Evolutionary conservation across 1,140 invertebrate genomes (phyloP), one percentile per base, ranked within the genome.

Genomic region (Mesaphorura yosii): DNA sequence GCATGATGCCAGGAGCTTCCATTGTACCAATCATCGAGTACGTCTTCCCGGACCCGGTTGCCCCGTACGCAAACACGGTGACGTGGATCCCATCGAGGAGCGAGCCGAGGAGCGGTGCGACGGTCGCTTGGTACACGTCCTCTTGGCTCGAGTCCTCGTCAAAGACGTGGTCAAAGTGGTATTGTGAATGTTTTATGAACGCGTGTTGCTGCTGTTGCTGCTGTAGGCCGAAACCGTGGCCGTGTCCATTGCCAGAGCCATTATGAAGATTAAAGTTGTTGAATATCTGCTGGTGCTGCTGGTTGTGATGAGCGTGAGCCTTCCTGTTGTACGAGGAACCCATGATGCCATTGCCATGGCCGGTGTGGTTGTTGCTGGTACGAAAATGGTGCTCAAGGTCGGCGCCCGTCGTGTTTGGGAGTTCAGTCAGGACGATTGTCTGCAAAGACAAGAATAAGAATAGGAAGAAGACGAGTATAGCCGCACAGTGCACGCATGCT

Each of bases 31-130:
- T 79, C 60, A 62, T 62, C 2, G 60, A 59, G 25, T 62, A 54
- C 1, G 60, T 62, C 44, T 62, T 62, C 2, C 60, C 60, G 0
- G 58, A 82, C 0, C 88, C 87, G 17, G 90, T 94, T 1, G 89
- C 85, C n/a, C 89, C 92, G 67, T 97, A 97, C 2, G 92, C 92
- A 71, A 97, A 96, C 0, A 96, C 88, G 0, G 91, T 93, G 0
- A 86, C 91, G 55, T 51, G 59, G 42, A 57, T 59, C 22, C 60
- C 60, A 19, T 62, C 57, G 4, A 62, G 46, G 15, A 62, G 57
- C 1, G 57, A 59, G 1, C 57, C 41, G 17, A 62, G 49, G 1
- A 59, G 47, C 0, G 58, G 58, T 19, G 58, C 58, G 14, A 54
- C 54, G 7, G 54, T 60, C n/a, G 48, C 12, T 40, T 59, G 50